A percentile compares a stretch with the other conserved stretches of the same genome.
These are phyloP conservation scores for Junco hyemalis DNA, from an alignment of 2,113 vertebrate species.

Conservation along the genomic window DNA sequence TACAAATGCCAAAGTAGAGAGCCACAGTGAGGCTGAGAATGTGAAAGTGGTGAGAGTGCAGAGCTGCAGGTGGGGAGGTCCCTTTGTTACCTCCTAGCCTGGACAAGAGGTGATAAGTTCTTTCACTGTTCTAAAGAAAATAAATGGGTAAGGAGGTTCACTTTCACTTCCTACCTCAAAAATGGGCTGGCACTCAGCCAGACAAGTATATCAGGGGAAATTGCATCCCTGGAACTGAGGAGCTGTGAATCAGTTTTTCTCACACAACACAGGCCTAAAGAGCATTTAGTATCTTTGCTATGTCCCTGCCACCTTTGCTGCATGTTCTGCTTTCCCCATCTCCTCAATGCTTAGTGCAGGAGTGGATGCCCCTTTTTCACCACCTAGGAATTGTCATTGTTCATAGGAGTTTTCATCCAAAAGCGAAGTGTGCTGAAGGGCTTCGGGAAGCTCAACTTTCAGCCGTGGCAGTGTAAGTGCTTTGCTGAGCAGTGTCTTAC, in stretches of 20 bases:
- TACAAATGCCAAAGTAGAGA: not conserved
- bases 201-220: not conserved
- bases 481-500: not conserved
- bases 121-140: not conserved
- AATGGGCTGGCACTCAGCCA: not conserved
- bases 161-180: not conserved
- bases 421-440: not conserved
- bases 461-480: not conserved
- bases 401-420: not conserved
- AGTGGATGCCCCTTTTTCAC: not conserved
- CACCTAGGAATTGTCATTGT: not conserved
- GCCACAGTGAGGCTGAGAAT: rapidly evolving
- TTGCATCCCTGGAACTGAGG: not conserved
- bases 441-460: not conserved
- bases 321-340: not conserved
- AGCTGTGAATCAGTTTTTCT: not conserved
- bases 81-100: not conserved
- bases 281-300: not conserved
- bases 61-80: not conserved
- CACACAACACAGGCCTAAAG: not conserved
- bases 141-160: not conserved
- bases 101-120: not conserved
- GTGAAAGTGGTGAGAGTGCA: not conserved
- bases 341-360: not conserved
- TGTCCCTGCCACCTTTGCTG: not conserved